These are phyloP conservation scores for Heterotilapia buettikoferi DNA, from an alignment of 2,113 vertebrate species.

Conservation along the genomic window DNA sequence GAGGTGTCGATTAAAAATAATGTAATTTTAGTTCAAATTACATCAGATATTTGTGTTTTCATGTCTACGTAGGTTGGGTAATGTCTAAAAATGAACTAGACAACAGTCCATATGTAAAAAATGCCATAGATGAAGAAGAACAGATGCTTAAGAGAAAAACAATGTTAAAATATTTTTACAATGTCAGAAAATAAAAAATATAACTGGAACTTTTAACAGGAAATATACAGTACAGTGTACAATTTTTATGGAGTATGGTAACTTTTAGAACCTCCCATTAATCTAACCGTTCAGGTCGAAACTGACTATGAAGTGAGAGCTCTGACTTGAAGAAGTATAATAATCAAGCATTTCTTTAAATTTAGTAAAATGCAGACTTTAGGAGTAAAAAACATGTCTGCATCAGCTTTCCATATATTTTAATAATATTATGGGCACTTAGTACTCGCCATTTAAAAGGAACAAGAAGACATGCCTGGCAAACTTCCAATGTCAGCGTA, in stretches of 20 bases:
- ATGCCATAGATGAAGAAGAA: not conserved
- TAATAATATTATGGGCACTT: not conserved
- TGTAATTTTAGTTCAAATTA: not conserved
- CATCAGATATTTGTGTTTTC: not conserved
- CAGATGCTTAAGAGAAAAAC: not conserved
- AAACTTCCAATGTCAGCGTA: not conserved
- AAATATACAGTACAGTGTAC: not conserved
- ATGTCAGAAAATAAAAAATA: not conserved
- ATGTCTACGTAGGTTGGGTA: not conserved
- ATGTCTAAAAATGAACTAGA: not conserved
- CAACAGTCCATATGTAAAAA: not conserved
- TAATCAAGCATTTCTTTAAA: not conserved
- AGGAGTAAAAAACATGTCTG: not conserved
- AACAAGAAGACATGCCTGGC: not conserved
- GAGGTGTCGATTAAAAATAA: not conserved
- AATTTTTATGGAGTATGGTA: rapidly evolving
- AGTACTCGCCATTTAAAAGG: not conserved
- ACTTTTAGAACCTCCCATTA: not conserved
- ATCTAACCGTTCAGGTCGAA: not conserved
- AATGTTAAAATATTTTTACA: not conserved
- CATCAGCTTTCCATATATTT: not conserved
- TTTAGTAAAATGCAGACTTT: not conserved
- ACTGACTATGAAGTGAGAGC: not conserved
- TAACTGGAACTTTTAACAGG: not conserved
- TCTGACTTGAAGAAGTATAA: not conserved